Percentiles rank a stretch among this genome's conserved stretches.
phyloP scores from a whole-genome alignment of 2,888 invertebrate genomes.

The Campoplex capitator region DNA sequence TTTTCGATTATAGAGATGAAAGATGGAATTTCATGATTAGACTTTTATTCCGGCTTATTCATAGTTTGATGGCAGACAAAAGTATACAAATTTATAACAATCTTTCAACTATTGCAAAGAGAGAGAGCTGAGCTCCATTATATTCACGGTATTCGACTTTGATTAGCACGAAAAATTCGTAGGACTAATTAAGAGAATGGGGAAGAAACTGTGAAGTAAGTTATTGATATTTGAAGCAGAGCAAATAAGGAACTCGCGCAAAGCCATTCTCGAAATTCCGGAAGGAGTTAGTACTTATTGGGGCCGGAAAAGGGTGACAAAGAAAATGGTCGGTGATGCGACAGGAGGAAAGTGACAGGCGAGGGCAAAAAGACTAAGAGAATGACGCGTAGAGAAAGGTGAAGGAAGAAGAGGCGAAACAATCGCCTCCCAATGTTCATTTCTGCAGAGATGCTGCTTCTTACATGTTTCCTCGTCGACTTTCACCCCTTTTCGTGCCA shows the following conservation, averaged over 20 bases:
- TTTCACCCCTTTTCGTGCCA: conserved; percentile 32
- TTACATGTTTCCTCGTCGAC: conserved; percentile 22
- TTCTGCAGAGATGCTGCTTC: conserved; percentile 27
- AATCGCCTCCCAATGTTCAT: conserved; percentile 31
- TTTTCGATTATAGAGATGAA: neutral
- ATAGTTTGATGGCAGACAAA: neutral
- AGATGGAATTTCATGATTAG: neutral
- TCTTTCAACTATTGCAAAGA: neutral
- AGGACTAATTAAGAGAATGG: conserved; percentile 26
- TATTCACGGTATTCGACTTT: neutral
- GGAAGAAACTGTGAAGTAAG: conserved; percentile 11
- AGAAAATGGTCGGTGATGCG: conserved; percentile 58
- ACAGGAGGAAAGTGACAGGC: conserved; percentile 27
- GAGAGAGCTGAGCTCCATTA: neutral
- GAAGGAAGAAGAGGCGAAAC: conserved; percentile 39
- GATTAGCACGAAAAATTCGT: conserved; percentile 36
- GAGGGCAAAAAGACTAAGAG: conserved; percentile 25
- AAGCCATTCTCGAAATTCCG: conserved; percentile 42
- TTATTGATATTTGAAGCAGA: conserved; percentile 26
- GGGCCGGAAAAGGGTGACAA: conserved; percentile 47
- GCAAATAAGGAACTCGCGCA: conserved; percentile 31
- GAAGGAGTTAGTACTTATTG: conserved; percentile 48
- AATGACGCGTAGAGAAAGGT: conserved; percentile 17
- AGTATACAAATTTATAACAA: neutral
- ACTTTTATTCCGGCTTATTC: neutral